Conservation (phyloP, 2,888 invertebrate genomes). For the Asteroscopus sphinx region DNA sequence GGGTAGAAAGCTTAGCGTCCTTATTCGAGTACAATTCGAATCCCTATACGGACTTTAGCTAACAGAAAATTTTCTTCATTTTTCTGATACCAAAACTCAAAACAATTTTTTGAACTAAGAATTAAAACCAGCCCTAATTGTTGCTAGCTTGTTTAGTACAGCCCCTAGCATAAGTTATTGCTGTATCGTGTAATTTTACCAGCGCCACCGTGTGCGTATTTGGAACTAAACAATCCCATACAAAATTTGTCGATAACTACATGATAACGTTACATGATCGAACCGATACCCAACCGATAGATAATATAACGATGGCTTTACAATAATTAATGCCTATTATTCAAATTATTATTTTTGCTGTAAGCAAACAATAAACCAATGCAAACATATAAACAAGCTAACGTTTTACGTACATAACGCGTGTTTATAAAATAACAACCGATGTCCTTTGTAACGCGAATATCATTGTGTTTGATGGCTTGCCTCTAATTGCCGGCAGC, state of each 20-base stretch:
- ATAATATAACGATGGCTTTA: background rate
- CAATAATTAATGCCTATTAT: too few relatives aligned
- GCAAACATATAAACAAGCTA: constrained; percentile 4
- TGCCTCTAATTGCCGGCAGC: constrained; percentile 65
- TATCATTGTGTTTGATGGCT: constrained; percentile 62
- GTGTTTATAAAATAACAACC: constrained; percentile 46
- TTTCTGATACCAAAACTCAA: too few relatives aligned
- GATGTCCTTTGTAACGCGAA: constrained; percentile 52
- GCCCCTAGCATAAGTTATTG: too few relatives aligned
- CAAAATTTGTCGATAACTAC: too few relatives aligned
- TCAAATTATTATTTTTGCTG: background rate
- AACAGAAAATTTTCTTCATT: background rate
- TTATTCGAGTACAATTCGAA: constrained; percentile 1
- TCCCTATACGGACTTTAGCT: background rate
- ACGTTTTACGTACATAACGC: constrained; percentile 4
- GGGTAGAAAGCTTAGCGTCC: background rate
- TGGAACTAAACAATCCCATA: too few relatives aligned
- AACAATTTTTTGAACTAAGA: too few relatives aligned
- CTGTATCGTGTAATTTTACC: too few relatives aligned
- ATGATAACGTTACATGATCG: too few relatives aligned
- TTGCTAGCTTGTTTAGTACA: too few relatives aligned
- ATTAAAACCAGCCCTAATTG: too few relatives aligned
- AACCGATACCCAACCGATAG: too few relatives aligned
- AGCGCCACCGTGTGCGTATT: too few relatives aligned
- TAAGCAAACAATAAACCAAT: constrained; percentile 4